These are phyloP conservation scores for Pseudachorutes palmiensis DNA, from an alignment of 1,140 invertebrate species.

Conservation along the genomic window DNA sequence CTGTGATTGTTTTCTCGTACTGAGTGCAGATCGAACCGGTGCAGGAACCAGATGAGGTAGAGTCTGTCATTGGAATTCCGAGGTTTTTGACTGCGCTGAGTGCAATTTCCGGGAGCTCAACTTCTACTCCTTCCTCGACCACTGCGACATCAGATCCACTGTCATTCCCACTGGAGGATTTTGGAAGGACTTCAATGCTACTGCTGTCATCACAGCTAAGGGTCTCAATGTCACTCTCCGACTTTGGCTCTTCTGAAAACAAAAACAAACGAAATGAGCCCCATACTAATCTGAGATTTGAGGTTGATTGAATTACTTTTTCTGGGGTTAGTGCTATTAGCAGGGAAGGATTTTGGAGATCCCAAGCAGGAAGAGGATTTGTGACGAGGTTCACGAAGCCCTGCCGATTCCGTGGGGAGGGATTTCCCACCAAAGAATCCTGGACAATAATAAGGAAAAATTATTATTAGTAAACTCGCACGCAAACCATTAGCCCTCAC, in stretches of 20 bases:
- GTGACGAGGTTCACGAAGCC: background rate
- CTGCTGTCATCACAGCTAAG: conserved; percentile 36
- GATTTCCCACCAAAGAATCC: background rate
- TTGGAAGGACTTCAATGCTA: conserved; percentile 34
- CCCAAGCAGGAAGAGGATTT: background rate
- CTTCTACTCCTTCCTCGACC: background rate
- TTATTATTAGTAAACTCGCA: background rate
- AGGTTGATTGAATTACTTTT: background rate
- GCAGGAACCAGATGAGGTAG: conserved; percentile 33
- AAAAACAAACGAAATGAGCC: background rate
- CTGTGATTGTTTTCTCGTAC: conserved; percentile 24
- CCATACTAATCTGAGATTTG: background rate
- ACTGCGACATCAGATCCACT: conserved; percentile 26
- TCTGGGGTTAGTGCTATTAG: background rate
- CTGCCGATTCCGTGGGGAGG: background rate
- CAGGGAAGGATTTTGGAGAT: background rate
- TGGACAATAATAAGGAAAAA: background rate
- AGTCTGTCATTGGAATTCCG: conserved; percentile 29
- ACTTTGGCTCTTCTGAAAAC: conserved; percentile 29
- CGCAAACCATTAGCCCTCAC: too few species aligned
- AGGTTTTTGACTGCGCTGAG: too few species aligned
- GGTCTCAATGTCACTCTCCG: conserved; percentile 35
- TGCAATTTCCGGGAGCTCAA: too few species aligned
- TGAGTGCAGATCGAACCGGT: conserved; percentile 31
- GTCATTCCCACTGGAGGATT: conserved; percentile 21